phyloP scores from a whole-genome alignment of 2,888 invertebrate genomes.

The Thereva unica region DNA sequence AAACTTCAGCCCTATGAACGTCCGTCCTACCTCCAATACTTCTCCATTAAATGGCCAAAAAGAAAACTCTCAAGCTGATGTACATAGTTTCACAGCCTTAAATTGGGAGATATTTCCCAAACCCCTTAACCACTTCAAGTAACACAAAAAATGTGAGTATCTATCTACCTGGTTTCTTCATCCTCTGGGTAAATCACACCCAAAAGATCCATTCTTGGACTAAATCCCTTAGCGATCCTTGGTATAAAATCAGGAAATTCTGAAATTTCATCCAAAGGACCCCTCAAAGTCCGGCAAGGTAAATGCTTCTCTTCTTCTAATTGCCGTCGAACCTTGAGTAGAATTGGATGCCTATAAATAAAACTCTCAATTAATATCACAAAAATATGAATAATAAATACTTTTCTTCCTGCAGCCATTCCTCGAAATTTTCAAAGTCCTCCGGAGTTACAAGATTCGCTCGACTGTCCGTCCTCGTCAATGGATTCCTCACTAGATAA shows the following conservation, averaged over 20 bases:
- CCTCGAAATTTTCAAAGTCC: background rate
- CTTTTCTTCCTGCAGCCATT: background rate
- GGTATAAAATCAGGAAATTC: slow-evolving; percentile 8
- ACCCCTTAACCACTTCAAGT: too few species aligned
- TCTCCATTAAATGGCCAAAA: too few species aligned
- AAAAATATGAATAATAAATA: background rate
- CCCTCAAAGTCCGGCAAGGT: background rate
- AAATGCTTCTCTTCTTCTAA: background rate
- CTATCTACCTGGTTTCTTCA: background rate
- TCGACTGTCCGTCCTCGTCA: background rate
- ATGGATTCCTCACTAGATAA: slow-evolving; percentile 6
- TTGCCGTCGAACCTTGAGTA: background rate
- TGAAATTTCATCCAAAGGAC: background rate
- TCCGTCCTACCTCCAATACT: too few species aligned
- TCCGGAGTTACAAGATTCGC: background rate
- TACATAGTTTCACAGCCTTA: too few species aligned
- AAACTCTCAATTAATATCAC: background rate
- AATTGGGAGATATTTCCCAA: too few species aligned
- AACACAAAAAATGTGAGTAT: too few species aligned
- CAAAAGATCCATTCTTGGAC: slow-evolving; percentile 8
- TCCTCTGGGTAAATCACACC: background rate
- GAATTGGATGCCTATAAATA: slow-evolving; percentile 10
- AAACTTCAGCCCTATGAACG: too few species aligned
- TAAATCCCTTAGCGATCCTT: background rate
- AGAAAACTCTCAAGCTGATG: too few species aligned